A percentile compares a stretch with the other conserved stretches of the same genome.
Evolutionary conservation across 2,888 invertebrate genomes (phyloP).

Genomic region (Agriopis leucophaearia): DNA sequence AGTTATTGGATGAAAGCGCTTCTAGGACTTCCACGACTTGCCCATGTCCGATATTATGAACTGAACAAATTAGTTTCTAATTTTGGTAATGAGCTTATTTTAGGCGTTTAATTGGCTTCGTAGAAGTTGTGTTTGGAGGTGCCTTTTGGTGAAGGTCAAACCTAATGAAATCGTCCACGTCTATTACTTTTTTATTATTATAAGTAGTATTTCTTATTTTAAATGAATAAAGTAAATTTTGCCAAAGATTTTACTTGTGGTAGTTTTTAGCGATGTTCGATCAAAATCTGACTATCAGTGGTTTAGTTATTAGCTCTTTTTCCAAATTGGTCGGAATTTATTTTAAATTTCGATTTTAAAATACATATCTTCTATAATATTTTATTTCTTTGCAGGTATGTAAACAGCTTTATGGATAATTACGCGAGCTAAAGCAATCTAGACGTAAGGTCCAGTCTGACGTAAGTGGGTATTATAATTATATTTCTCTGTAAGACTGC

Average conservation of each 20-base stretch:
- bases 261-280: no score
- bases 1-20: slow-evolving; percentile 67
- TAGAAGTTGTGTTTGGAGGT: slow-evolving; percentile 7
- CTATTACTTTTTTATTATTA: background rate
- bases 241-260: no score
- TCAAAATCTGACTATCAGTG: no score
- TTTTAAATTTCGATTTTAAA: no score
- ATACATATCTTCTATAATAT: background rate
- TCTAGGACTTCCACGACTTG: slow-evolving; percentile 59
- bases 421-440: background rate
- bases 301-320: no score
- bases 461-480: slow-evolving; percentile 35
- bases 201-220: no score
- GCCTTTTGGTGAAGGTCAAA: slow-evolving; percentile 8
- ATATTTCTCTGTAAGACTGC: slow-evolving; percentile 12
- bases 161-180: background rate
- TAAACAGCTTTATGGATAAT: slow-evolving; percentile 16
- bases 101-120: slow-evolving; percentile 10
- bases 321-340: no score
- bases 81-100: slow-evolving; percentile 24
- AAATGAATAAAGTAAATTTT: no score
- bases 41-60: slow-evolving; percentile 21
- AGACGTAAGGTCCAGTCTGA: slow-evolving; percentile 14
- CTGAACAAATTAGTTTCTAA: slow-evolving; percentile 5
- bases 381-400: slow-evolving; percentile 41